Percentiles rank a stretch among this genome's conserved stretches.
These are phyloP conservation scores for Stenopsyche tienmushanensis DNA, from an alignment of 1,140 invertebrate genomes.

Conservation along the genomic window DNA sequence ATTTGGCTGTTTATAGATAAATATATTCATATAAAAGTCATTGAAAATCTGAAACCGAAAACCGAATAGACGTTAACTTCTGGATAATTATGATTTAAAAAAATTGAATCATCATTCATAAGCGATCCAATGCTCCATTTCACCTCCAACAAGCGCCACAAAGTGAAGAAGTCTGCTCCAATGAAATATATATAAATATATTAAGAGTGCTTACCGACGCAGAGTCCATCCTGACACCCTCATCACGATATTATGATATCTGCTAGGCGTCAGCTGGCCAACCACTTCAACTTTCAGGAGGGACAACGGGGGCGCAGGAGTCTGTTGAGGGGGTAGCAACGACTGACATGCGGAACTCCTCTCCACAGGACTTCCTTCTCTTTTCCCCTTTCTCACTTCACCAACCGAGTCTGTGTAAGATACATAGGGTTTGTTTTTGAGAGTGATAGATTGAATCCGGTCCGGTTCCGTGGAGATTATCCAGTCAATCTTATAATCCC, in stretches of 20 bases:
- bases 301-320: not conserved
- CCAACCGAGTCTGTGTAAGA: not conserved
- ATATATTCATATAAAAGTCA: too few species aligned
- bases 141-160: too few species aligned
- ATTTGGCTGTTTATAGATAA: too few species aligned
- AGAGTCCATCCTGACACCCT: constrained; percentile 22
- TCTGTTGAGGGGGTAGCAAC: not conserved
- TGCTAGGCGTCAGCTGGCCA: constrained; percentile 34
- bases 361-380: too few species aligned
- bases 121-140: too few species aligned
- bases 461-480: constrained; percentile 27
- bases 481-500: constrained; percentile 28
- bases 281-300: constrained; percentile 33
- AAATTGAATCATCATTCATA: too few species aligned
- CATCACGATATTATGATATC: constrained; percentile 36
- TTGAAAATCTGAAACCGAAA: too few species aligned
- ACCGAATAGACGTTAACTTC: too few species aligned
- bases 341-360: not conserved
- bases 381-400: not conserved
- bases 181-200: too few species aligned
- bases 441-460: constrained; percentile 30
- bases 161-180: too few species aligned
- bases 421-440: constrained; percentile 20
- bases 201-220: constrained; percentile 13
- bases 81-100: too few species aligned